Percentiles rank a stretch among this genome's conserved stretches.
These are phyloP conservation scores for Parazoanthus atlanticus DNA, from an alignment of 92 coral and sea anemone genomes.

Conservation along the genomic window DNA sequence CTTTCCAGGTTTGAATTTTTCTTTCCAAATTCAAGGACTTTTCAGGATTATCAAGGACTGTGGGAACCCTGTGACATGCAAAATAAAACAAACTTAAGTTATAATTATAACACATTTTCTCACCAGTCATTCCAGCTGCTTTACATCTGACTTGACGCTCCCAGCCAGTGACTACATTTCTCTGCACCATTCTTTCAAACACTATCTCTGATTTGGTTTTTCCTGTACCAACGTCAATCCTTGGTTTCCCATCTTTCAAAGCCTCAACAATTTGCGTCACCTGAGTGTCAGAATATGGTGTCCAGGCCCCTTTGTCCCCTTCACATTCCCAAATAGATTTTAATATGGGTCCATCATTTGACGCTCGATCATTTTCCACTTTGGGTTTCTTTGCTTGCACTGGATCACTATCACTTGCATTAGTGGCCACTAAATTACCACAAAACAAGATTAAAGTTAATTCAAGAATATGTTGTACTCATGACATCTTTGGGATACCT, in stretches of 20 bases:
- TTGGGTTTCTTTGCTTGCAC: slow-evolving; percentile 17
- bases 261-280: slow-evolving; percentile 63
- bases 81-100: not conserved
- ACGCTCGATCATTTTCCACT: not conserved
- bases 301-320: slow-evolving; percentile 75
- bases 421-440: not conserved
- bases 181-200: slow-evolving; percentile 93
- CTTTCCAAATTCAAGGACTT: too few relatives aligned
- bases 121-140: slow-evolving; percentile 49
- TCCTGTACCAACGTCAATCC: slow-evolving; percentile 60
- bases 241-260: slow-evolving; percentile 62
- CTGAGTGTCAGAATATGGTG: slow-evolving; percentile 64
- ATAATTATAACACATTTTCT: not conserved
- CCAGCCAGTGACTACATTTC: slow-evolving; percentile 89
- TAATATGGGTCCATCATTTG: not conserved
- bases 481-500: not conserved
- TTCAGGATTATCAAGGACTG: too few relatives aligned
- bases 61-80: too few relatives aligned
- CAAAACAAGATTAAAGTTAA: not conserved
- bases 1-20: too few relatives aligned
- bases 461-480: not conserved
- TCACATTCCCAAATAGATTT: slow-evolving; percentile 72
- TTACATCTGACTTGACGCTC: slow-evolving; percentile 87
- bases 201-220: slow-evolving; percentile 61
- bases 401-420: not conserved